Evolutionary conservation across 2,797 vertebrate genomes (phyloP).

Genomic region (Erethizon dorsatum): DNA sequence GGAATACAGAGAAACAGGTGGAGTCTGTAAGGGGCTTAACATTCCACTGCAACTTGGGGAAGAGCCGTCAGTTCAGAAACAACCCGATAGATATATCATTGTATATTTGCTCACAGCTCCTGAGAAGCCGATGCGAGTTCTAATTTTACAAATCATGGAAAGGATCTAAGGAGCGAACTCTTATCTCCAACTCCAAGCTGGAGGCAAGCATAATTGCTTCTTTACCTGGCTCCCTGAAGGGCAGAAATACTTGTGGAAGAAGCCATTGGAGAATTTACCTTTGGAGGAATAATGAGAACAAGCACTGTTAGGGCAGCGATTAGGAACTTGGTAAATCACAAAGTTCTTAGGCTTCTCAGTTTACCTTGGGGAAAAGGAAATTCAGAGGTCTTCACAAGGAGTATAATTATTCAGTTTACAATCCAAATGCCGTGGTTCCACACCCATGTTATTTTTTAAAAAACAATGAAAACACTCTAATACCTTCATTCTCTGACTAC

Average conservation of each 20-base stretch:
- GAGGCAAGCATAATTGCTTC: constrained; percentile 6
- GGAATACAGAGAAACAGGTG: not conserved
- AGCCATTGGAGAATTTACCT: not conserved
- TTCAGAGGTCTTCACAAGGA: not conserved
- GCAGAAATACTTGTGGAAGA: not conserved
- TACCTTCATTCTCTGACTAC: not conserved
- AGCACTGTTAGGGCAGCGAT: not conserved
- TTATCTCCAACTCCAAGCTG: not conserved
- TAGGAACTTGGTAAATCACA: not conserved
- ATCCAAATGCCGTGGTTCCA: not conserved
- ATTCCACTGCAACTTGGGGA: not conserved
- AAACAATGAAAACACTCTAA: not conserved
- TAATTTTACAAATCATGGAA: not conserved
- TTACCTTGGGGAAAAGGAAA: not conserved
- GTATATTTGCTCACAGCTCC: not conserved
- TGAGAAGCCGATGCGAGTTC: not conserved
- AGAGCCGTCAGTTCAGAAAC: not conserved
- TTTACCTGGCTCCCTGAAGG: not conserved
- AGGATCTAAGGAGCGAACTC: not conserved
- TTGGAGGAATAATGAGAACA: not conserved
- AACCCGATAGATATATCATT: not conserved
- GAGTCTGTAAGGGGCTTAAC: not conserved
- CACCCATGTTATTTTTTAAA: not conserved
- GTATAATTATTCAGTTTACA: not conserved
- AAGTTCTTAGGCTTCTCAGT: not conserved